Percentiles rank a stretch among this genome's conserved stretches.
Conservation (phyloP, 2,888 invertebrate species). For the Acholoe squamosa region DNA sequence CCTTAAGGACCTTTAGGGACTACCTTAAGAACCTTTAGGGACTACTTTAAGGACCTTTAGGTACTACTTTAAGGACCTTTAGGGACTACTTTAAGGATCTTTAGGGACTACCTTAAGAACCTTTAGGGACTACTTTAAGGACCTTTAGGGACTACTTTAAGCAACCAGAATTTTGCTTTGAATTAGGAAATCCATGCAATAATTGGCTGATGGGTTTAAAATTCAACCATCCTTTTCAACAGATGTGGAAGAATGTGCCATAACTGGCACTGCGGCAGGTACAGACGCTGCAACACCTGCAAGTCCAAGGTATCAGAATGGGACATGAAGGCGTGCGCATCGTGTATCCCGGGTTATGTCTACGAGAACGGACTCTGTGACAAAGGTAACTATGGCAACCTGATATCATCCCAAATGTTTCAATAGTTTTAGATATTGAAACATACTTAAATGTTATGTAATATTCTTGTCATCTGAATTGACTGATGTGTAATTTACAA, state of each 20-base stretch:
- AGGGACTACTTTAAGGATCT: too few species aligned
- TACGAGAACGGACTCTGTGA: background rate
- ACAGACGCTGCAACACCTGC: conserved; percentile 23
- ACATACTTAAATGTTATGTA: background rate
- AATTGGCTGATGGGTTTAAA: too few species aligned
- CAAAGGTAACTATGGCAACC: background rate
- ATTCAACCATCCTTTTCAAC: too few species aligned
- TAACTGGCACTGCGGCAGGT: background rate
- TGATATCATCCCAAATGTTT: background rate
- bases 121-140: too few species aligned
- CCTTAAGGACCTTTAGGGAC: too few species aligned
- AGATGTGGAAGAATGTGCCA: conserved; percentile 53
- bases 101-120: too few species aligned
- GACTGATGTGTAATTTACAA: background rate
- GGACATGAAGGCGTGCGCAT: conserved; percentile 5
- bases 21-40: too few species aligned
- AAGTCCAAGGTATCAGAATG: conserved; percentile 3
- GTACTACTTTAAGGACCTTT: too few species aligned
- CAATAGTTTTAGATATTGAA: background rate
- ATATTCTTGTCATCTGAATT: background rate
- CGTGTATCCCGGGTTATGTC: background rate
- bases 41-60: too few species aligned
- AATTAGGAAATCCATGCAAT: too few species aligned
- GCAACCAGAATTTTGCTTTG: too few species aligned
- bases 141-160: too few species aligned